Conservation (phyloP, 2,797 vertebrate genomes). For the Peromyscus nudipes region DNA sequence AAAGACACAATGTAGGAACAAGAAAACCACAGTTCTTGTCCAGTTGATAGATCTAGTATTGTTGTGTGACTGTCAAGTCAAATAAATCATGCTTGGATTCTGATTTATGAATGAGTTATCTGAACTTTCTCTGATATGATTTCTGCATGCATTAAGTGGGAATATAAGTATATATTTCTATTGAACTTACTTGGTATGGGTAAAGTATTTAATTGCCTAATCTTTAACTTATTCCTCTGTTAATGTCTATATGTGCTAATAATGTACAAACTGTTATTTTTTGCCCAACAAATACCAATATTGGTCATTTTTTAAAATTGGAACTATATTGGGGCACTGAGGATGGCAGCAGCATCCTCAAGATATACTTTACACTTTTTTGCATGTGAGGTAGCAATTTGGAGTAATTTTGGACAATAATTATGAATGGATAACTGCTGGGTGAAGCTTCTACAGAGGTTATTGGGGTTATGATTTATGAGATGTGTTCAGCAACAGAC, state of each 20-base stretch:
- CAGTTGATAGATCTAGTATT: not conserved
- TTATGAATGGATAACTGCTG: not conserved
- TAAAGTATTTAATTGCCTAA: constrained; percentile 9
- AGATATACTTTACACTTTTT: not conserved
- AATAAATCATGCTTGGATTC: not conserved
- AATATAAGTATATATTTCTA: not conserved
- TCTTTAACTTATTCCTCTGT: not conserved
- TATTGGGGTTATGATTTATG: not conserved
- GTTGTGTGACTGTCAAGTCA: not conserved
- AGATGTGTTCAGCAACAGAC: not conserved
- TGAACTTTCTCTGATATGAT: not conserved
- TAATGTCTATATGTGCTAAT: not conserved
- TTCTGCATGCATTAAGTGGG: not conserved
- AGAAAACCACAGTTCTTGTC: not conserved
- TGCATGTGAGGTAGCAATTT: not conserved
- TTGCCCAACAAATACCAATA: not conserved
- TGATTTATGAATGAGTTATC: not conserved
- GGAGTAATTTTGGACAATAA: not conserved
- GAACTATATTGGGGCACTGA: not conserved
- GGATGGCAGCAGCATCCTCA: not conserved
- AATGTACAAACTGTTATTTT: not conserved
- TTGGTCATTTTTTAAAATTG: not conserved
- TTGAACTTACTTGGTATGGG: not conserved
- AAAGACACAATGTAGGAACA: not conserved
- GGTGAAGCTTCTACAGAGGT: not conserved